Evolutionary conservation across 2,888 invertebrate species (phyloP), one percentile per base, ranked within the genome.

Genomic region (Gortyna flavago): DNA sequence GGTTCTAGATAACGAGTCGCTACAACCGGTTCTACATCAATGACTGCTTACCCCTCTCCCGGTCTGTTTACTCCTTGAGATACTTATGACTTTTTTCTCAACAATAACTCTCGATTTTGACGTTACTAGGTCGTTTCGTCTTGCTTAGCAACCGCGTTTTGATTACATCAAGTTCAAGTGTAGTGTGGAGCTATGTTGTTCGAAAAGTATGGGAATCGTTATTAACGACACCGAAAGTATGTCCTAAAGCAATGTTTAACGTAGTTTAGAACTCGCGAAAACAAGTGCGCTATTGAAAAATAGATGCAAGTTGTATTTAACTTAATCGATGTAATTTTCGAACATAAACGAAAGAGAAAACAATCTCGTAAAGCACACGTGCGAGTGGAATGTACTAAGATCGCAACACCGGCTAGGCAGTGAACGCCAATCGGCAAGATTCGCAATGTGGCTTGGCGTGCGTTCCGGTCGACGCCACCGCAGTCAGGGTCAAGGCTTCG

Each of bases 381-480:
- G 94, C 92, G 94, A 94, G 92, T 77, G 93, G 94, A 93, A 94
- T 94, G 94, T 94, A 95, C 94, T 92, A 94, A 94, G 95, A 94
- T 91, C 92, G 92, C 94, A 95, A 93, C 92, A 93, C 87, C 87
- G 93, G 90, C 93, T 93, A 93, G 93, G 93, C 91, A 89, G 89
- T 92, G 91, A 92, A 92, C 91, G 93, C 93, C 94, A 94, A 94
- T 94, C 93, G 93, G 91, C 94, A 92, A 95, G 94, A 95, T 94
- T 95, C 93, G 94, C 95, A 93, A 92, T 94, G 94, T 93, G 91
- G 93, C 93, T 93, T 93, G 93, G 94, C 93, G 95, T 93, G 94
- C 96, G 96, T 96, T 96, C 95, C 96, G 96, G 96, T 96, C 96
- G 96, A 93, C 96, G 96, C 96, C 96, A 96, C 95, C 95, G 94